Conservation (phyloP, 2,888 invertebrate species). For the Drosophila lacicola region DNA sequence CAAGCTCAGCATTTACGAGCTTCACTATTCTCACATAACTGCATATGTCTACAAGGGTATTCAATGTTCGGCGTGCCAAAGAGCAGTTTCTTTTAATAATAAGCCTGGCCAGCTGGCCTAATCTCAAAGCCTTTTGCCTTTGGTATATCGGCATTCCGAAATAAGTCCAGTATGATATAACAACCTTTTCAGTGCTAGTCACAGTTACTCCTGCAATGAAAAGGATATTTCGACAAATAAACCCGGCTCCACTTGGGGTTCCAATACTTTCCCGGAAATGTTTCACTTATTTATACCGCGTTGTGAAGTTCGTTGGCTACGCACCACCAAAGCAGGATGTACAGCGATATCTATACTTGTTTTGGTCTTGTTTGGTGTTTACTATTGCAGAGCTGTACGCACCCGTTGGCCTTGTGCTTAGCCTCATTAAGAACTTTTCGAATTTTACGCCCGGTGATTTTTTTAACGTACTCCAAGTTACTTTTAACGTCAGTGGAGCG, state of each 20-base stretch:
- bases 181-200: too few species aligned
- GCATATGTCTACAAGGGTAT: too few species aligned
- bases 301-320: conserved; percentile 48
- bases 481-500: conserved; percentile 38
- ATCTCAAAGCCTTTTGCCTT: too few species aligned
- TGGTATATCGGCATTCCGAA: too few species aligned
- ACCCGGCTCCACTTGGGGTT: conserved; percentile 26
- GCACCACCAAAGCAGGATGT: conserved; percentile 33
- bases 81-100: too few species aligned
- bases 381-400: conserved; percentile 30
- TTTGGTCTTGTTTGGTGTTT: conserved; percentile 34
- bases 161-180: too few species aligned
- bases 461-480: conserved; percentile 29
- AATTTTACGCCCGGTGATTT: conserved; percentile 44
- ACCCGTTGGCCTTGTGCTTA: conserved; percentile 44
- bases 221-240: conserved; percentile 31
- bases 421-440: conserved; percentile 31
- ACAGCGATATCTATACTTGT: conserved; percentile 34
- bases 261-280: conserved; percentile 37
- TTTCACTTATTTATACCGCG: conserved; percentile 30
- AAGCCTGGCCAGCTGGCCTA: too few species aligned
- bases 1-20: too few species aligned
- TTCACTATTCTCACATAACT: too few species aligned
- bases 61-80: too few species aligned
- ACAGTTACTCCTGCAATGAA: not conserved